A percentile compares a stretch with the other conserved stretches of the same genome.
Evolutionary conservation across 2,113 vertebrate genomes (phyloP).

Genomic region (Pycnonotus jocosus): DNA sequence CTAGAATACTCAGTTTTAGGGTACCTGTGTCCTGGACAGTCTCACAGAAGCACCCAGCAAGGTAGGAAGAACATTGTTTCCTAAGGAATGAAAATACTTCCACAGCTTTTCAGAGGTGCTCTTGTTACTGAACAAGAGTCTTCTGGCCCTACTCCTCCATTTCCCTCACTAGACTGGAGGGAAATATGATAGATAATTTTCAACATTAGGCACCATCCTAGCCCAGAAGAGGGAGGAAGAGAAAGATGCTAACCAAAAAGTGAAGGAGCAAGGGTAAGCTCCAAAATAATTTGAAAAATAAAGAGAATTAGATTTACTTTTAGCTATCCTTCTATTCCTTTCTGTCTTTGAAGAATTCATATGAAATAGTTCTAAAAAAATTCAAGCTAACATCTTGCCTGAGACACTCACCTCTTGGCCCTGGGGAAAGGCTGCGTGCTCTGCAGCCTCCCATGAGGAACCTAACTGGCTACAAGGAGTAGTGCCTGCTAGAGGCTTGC

Average conservation of each 20-base stretch:
- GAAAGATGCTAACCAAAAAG: background rate
- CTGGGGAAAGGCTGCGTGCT: background rate
- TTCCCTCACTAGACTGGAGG: background rate
- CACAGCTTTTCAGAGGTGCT: background rate
- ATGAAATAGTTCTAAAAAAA: background rate
- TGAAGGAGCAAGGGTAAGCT: background rate
- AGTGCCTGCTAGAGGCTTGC: background rate
- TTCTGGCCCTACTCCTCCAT: background rate
- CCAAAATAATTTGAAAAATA: background rate
- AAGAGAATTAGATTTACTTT: background rate
- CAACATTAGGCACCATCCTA: fast-evolving
- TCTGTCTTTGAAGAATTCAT: background rate
- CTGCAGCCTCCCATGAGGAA: background rate
- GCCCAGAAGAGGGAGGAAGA: background rate
- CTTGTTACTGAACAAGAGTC: background rate
- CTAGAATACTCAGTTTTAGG: background rate
- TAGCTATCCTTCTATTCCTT: background rate
- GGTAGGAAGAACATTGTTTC: background rate
- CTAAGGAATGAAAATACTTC: background rate
- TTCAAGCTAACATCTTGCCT: background rate
- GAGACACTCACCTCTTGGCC: background rate
- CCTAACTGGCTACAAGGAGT: background rate
- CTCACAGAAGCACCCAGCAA: background rate
- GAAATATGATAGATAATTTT: background rate
- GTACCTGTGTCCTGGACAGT: background rate